A percentile compares a stretch with the other conserved stretches of the same genome.
phyloP scores from a whole-genome alignment of 2,888 invertebrate genomes.

The Caenorhabditis sinica region DNA sequence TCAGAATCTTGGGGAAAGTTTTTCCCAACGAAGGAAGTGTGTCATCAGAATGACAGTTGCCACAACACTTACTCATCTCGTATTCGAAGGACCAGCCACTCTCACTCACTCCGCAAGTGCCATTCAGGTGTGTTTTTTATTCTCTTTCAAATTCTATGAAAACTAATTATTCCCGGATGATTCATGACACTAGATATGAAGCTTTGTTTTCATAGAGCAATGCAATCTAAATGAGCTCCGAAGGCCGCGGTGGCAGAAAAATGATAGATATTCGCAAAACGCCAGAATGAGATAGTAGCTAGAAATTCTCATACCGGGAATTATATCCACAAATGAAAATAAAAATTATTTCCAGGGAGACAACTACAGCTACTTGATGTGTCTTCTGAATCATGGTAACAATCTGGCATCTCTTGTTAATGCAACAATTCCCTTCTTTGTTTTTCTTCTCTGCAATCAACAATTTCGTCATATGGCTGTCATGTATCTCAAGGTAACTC shows the following conservation, averaged over 20 bases:
- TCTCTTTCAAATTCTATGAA: not conserved
- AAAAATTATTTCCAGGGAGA: constrained; percentile 54
- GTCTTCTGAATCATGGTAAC: constrained; percentile 78
- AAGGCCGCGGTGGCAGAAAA: not conserved
- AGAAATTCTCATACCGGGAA: not conserved
- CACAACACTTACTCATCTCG: constrained; percentile 80
- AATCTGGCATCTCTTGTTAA: constrained; percentile 80
- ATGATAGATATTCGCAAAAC: constrained; percentile 19
- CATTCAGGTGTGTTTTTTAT: constrained; percentile 56
- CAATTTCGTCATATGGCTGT: constrained; percentile 81
- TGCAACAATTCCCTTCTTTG: constrained; percentile 82
- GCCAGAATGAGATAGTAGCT: constrained; percentile 24
- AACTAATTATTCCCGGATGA: constrained; percentile 33
- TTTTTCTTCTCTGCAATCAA: constrained; percentile 79
- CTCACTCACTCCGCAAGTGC: constrained; percentile 73
- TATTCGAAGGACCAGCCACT: constrained; percentile 81
- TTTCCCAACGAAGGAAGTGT: constrained; percentile 80
- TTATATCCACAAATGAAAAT: not conserved
- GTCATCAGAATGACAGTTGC: constrained; percentile 81
- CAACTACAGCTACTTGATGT: constrained; percentile 69
- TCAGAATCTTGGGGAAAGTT: constrained; percentile 80
- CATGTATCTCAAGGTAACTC: constrained; percentile 75
- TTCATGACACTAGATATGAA: constrained; percentile 24
- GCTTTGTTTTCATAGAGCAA: constrained; percentile 33
- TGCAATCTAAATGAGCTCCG: constrained; percentile 36